Percentiles rank a stretch among this genome's conserved stretches.
Conservation (phyloP, 2,113 vertebrate species). For the Eclectus roratus region DNA sequence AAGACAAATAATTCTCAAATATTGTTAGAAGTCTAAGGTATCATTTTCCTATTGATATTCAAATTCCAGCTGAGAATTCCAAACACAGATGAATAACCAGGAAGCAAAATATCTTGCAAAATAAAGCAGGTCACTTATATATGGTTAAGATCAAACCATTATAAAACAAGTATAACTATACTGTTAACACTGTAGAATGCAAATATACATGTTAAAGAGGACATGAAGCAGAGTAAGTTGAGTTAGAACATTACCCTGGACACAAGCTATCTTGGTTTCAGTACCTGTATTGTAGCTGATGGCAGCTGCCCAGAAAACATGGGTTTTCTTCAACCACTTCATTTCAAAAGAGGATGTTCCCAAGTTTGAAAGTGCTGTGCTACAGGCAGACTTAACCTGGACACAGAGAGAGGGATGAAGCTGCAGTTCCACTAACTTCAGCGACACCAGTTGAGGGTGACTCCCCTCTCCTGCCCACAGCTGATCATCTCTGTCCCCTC, state of each 20-base stretch:
- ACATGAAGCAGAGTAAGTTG: neutral
- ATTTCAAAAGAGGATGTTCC: neutral
- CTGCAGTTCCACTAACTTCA: neutral
- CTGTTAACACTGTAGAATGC: neutral
- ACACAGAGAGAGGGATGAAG: neutral
- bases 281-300: neutral
- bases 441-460: neutral
- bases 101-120: neutral
- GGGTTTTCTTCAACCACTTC: neutral
- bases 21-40: neutral
- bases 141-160: neutral
- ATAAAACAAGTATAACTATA: neutral
- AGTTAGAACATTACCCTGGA: neutral
- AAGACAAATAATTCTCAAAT: neutral
- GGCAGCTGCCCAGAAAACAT: neutral
- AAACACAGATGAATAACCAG: neutral
- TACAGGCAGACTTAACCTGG: neutral
- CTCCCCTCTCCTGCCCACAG: fast-evolving
- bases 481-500: neutral
- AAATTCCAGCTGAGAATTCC: neutral
- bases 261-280: neutral
- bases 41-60: neutral
- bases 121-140: neutral
- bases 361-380: neutral
- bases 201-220: neutral